Evolutionary conservation across 1,140 invertebrate genomes (phyloP).

Genomic region (Dryas iulia): DNA sequence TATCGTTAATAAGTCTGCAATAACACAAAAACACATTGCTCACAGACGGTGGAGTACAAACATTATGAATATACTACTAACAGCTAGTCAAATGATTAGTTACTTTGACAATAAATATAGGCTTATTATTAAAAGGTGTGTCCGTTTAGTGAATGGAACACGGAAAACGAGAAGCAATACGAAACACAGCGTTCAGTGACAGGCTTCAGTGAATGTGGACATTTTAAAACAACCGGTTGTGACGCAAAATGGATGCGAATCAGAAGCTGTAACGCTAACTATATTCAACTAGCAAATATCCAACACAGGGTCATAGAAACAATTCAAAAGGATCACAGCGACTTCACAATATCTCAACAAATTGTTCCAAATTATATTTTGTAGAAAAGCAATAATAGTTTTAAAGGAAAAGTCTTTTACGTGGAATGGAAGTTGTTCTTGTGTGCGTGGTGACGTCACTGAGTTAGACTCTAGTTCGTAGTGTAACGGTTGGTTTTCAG

Average conservation of each 20-base stretch:
- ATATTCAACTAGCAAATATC: not conserved
- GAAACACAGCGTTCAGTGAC: no score
- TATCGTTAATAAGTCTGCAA: not conserved
- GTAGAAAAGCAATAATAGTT: not conserved
- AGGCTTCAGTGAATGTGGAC: not conserved
- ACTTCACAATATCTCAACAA: not conserved
- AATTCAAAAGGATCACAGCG: not conserved
- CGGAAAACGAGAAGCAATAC: not conserved
- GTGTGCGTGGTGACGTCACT: not conserved
- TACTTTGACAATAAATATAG: slow-evolving; percentile 6
- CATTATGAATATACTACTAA: no score
- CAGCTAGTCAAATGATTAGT: slow-evolving; percentile 4
- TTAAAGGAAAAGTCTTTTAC: not conserved
- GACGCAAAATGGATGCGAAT: not conserved
- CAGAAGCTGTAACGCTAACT: not conserved
- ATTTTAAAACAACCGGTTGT: not conserved
- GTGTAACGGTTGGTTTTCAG: slow-evolving; percentile 35
- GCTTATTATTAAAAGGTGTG: not conserved
- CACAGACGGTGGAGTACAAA: no score
- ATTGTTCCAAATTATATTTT: not conserved
- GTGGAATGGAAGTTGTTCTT: no score
- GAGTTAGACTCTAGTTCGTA: slow-evolving; percentile 10
- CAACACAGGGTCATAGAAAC: not conserved
- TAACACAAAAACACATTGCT: not conserved
- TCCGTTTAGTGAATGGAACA: not conserved